Base-by-base conservation (phyloP, 2,113 vertebrate genomes). In the Syngnathus typhle region DNA sequence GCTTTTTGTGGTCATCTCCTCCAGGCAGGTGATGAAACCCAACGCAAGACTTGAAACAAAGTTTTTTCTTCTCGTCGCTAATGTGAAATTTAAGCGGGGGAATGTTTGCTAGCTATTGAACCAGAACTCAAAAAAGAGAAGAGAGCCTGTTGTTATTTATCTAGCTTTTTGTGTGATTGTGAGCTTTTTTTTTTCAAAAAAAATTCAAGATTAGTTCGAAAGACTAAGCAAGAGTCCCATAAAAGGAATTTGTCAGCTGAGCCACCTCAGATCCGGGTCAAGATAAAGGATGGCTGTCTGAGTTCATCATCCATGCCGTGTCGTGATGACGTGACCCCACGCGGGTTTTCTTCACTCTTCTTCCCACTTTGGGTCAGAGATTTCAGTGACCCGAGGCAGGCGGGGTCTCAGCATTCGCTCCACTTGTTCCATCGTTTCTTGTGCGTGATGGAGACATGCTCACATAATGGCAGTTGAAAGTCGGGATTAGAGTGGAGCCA, bases 21-120 rank as follows among this genome's bases (percentile, higher is more conserved):
- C 58, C 66, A 89, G 88, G 83, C 82, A 80, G 77, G 75, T 63
- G 8, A 69, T 84, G 85, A 88, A 90, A 89, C 68, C 73, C 71
- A 72, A 84, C 73, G 71, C 87, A 84, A 47, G 44, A 38, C 19
- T 51, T 81, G 67, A 83, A 81, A 85, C 82, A 67, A 56, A 80
- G 27, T 27, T 27, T 27, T 27, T 27, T 27, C 2, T 1, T 27
- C 27, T 32, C 32, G 39, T 39, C 39, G 39, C 55, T 71, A 32
- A 73, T 71, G 68, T 76, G 82, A 32, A 32, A 32, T 32, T 32
- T 32, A 32, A 32, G 38, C 7, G 8, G 8, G 38, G 38, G 38
- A 39, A 39, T 27, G 27, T 27, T 27, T 27, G 27, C 27, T 32
- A 36, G 27, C 27, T 32, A 36, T 47, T 82, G 76, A 69, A 43